Base-by-base conservation (phyloP, 2,888 invertebrate genomes). In the Desoria tigrina region DNA sequence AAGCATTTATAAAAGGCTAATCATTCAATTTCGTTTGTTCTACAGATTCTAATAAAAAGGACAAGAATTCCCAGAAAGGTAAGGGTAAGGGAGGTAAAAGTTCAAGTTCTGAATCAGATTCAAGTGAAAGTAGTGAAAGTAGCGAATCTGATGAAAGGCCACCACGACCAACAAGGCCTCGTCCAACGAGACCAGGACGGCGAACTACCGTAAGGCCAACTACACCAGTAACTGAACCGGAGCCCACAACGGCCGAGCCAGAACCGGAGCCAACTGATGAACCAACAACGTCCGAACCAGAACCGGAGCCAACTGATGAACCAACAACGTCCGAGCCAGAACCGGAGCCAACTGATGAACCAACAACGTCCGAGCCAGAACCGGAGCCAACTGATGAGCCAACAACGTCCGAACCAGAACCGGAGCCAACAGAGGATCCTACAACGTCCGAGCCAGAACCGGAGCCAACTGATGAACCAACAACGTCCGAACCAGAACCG, bases 71-170 rank as follows among this genome's bases (percentile, higher is more conserved):
- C n/a, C n/a, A n/a, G n/a, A n/a, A n/a, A 21, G n/a, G 18, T 16
- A 45, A 45, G 45, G 18, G 45, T 45, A 6, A 16, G 49, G 14
- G 18, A 26, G 4, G 6, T 9, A 39, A 23, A 57, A 16, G 32
- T 6, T 49, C 63, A 14, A 45, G 53, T 24, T 58, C 59, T 42
- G 55, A 54, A 28, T 49, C 59, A 21, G 18, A 24, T 6, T 7
- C 7, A 53, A 53, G 24, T 26, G 54, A 53, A 7, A 26, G 50
- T 24, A 39, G 42, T 14, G 63, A 64, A 6, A 58, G 51, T 55
- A 56, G 32, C 14, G 63, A 63, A 27, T 63, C 63, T 3, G 45
- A 57, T 39, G 57, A 63, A 49, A 45, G 28, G 42, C 45, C 45
- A 3, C 27, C 24, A 42, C 24, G 26, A 21, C 57, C 42, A 32